Evolutionary conservation across 1,140 invertebrate species (phyloP).

Genomic region (Zaprionus camerounensis): DNA sequence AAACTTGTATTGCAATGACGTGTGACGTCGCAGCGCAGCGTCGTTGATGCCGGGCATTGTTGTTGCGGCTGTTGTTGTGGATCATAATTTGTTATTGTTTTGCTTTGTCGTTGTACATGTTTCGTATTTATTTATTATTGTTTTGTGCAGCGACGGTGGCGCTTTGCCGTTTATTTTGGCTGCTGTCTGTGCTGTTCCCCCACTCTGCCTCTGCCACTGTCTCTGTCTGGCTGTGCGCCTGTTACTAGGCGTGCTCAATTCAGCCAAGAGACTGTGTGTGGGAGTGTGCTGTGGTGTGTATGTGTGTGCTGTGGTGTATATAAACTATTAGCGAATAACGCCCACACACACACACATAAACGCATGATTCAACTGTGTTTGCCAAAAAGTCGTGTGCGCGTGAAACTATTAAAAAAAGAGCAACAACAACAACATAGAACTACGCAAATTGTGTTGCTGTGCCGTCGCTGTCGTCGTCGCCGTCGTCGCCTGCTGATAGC

Average conservation of each 20-base stretch:
- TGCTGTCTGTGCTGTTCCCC: conserved; percentile 16
- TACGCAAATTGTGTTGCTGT: conserved; percentile 22
- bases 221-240: not conserved
- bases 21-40: not conserved
- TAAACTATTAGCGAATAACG: conserved; percentile 53
- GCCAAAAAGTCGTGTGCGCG: conserved; percentile 41
- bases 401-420: conserved; percentile 33
- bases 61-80: not conserved
- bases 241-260: conserved; percentile 50
- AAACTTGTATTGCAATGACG: conserved; percentile 43
- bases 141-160: not conserved
- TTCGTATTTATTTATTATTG: conserved; percentile 15
- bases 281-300: conserved; percentile 22
- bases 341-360: conserved; percentile 35
- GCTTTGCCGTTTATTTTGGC: conserved; percentile 40
- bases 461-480: too few species aligned
- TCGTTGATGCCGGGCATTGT: not conserved
- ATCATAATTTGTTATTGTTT: conserved; percentile 6
- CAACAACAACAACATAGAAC: conserved; percentile 1
- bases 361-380: conserved; percentile 22
- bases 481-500: conserved; percentile 21
- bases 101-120: not conserved
- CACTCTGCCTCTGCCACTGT: conserved; percentile 9
- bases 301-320: conserved; percentile 7
- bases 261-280: not conserved